A percentile compares a stretch with the other conserved stretches of the same genome.
Evolutionary conservation across 2,797 vertebrate genomes (phyloP).

Genomic region (Passerculus sandwichensis): DNA sequence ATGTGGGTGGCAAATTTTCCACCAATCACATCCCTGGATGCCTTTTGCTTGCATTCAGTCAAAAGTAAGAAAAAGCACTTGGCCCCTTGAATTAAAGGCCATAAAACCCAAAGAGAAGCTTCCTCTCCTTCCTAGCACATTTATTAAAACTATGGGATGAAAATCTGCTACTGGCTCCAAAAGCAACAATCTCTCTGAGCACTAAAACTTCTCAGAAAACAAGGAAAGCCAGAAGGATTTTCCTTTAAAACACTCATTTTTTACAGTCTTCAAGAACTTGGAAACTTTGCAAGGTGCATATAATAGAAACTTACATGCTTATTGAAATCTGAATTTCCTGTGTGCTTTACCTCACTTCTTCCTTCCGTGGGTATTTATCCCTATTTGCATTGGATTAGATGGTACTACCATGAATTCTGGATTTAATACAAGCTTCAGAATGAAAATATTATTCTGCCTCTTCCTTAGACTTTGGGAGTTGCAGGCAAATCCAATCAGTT

Average conservation of each 20-base stretch:
- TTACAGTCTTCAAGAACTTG: conserved; percentile 1
- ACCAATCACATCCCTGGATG: neutral
- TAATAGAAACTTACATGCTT: neutral
- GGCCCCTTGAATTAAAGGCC: neutral
- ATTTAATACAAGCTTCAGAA: neutral
- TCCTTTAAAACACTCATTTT: neutral
- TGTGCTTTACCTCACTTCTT: neutral
- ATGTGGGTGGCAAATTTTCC: neutral
- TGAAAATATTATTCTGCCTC: neutral
- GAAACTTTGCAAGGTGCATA: neutral
- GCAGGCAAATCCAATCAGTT: neutral
- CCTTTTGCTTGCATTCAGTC: neutral
- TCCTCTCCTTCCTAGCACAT: neutral
- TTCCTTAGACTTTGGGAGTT: neutral
- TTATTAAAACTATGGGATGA: neutral
- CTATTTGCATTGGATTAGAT: neutral
- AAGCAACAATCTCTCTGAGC: neutral
- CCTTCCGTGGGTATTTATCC: neutral
- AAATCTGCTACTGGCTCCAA: conserved; percentile 2
- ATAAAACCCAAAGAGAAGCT: neutral
- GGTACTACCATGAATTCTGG: neutral
- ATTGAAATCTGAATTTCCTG: neutral
- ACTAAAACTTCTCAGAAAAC: neutral
- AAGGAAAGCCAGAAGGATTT: conserved; percentile 1
- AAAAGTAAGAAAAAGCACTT: neutral